A percentile compares a stretch with the other conserved stretches of the same genome.
Evolutionary conservation across 2,113 vertebrate species (phyloP).

Genomic region (Turnix velox): DNA sequence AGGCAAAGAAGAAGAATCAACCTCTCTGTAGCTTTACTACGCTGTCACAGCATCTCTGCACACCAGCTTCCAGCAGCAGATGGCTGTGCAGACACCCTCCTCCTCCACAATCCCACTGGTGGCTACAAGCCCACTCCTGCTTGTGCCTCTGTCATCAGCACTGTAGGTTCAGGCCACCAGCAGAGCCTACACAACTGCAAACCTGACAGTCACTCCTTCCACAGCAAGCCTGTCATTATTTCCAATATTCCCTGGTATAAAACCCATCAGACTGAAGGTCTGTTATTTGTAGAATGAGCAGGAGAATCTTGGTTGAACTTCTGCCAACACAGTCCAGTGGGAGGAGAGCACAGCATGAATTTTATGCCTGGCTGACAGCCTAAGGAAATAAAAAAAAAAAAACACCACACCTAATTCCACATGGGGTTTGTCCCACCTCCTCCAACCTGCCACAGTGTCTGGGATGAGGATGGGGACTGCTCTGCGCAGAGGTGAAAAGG

Average conservation of each 20-base stretch:
- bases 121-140: background rate
- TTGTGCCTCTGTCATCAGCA: background rate
- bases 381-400: background rate
- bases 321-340: background rate
- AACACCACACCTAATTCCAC: background rate
- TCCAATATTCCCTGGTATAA: background rate
- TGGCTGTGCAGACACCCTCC: constrained; percentile 33
- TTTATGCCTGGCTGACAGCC: background rate
- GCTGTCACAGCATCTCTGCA: background rate
- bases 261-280: background rate
- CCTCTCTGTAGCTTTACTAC: background rate
- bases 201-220: background rate
- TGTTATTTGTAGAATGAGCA: background rate
- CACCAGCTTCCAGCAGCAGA: background rate
- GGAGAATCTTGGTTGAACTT: background rate
- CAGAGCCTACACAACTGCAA: background rate
- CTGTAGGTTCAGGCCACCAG: background rate
- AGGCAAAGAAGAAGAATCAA: background rate
- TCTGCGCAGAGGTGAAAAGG: background rate
- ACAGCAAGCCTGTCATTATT: background rate
- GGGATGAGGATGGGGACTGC: background rate
- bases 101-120: background rate
- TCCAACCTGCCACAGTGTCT: background rate
- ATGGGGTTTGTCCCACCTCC: background rate
- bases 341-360: background rate